Evolutionary conservation across 2,113 vertebrate genomes (phyloP).

Genomic region (Nothocercus julius): DNA sequence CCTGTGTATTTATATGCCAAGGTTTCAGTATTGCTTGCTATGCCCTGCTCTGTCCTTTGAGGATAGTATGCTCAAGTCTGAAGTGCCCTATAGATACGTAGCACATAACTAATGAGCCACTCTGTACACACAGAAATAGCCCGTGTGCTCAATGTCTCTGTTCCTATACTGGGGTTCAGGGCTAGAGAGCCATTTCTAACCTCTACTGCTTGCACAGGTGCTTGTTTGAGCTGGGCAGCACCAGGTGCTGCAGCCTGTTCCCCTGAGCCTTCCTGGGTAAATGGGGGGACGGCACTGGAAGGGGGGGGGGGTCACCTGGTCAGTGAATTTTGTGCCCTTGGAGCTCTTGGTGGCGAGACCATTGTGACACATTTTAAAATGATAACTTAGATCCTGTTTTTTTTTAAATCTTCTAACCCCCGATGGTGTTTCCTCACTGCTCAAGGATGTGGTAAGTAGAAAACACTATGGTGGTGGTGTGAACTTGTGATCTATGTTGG

Average conservation of each 20-base stretch:
- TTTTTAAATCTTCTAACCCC: neutral
- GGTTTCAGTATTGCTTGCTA: neutral
- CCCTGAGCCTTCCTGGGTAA: neutral
- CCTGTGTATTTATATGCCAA: accelerated
- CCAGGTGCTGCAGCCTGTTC: neutral
- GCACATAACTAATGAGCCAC: neutral
- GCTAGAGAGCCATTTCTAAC: neutral
- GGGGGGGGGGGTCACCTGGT: neutral
- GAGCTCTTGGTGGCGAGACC: accelerated
- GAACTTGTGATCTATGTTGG: neutral
- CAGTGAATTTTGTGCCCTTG: neutral
- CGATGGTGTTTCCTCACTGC: neutral
- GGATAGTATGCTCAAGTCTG: neutral
- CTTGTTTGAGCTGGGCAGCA: neutral
- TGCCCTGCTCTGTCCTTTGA: accelerated
- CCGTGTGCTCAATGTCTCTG: neutral
- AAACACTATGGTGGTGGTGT: accelerated
- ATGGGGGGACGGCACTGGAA: neutral
- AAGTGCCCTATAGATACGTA: accelerated
- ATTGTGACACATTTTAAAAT: neutral
- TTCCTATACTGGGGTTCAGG: neutral
- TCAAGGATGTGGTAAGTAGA: neutral
- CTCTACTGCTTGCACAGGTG: neutral
- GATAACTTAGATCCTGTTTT: accelerated
- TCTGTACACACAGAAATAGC: neutral